Evolutionary conservation across 2,888 invertebrate genomes (phyloP).

Genomic region (Kuschelorhynchus macadamiae): DNA sequence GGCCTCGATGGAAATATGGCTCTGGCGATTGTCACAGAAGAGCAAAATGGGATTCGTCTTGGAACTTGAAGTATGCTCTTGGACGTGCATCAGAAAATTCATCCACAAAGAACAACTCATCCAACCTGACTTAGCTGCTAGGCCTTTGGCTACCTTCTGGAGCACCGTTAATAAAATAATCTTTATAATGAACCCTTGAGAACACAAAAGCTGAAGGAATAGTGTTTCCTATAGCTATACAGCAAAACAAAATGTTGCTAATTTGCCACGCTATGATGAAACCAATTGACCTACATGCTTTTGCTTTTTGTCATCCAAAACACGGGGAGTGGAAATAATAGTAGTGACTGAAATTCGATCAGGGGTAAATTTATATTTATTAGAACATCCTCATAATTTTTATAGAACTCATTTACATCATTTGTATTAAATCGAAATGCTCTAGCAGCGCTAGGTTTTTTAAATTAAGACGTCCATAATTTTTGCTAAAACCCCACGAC

Average conservation of each 20-base stretch:
- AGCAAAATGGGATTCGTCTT: constrained; percentile 72
- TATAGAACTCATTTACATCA: constrained; percentile 52
- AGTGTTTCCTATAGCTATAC: constrained; percentile 57
- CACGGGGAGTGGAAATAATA: background rate
- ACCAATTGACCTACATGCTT: constrained; percentile 38
- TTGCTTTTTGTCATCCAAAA: constrained; percentile 5
- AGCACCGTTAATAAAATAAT: constrained; percentile 16
- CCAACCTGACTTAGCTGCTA: constrained; percentile 19
- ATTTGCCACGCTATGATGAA: constrained; percentile 61
- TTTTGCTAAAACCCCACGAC: no score
- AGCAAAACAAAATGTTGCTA: constrained; percentile 60
- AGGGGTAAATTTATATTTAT: background rate
- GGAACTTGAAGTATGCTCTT: constrained; percentile 17
- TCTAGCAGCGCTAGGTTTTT: constrained; percentile 51
- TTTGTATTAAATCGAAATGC: constrained; percentile 55
- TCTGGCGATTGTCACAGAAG: constrained; percentile 63
- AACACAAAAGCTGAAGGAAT: no score
- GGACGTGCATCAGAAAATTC: constrained; percentile 36
- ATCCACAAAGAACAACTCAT: constrained; percentile 10
- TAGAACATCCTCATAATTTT: background rate
- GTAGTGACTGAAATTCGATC: background rate
- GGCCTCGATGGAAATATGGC: constrained; percentile 3
- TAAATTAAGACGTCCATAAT: constrained; percentile 47
- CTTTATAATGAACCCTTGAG: constrained; percentile 51
- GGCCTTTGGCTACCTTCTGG: constrained; percentile 22